Evolutionary conservation across 2,113 vertebrate genomes (phyloP).

Genomic region (Aythya baeri): DNA sequence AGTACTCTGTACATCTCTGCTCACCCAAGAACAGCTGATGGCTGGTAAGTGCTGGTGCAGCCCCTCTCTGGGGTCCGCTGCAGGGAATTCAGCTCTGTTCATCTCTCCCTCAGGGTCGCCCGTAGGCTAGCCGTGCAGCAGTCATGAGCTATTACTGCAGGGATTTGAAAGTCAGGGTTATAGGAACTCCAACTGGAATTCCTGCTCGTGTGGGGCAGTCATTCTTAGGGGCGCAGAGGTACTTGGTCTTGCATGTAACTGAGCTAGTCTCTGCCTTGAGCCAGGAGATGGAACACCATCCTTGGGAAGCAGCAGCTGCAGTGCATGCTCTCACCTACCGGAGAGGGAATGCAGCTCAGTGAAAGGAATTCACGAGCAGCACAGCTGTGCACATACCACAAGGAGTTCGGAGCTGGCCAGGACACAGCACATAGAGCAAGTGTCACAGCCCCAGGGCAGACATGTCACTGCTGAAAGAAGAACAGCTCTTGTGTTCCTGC

Average conservation of each 20-base stretch:
- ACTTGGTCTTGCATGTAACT: background rate
- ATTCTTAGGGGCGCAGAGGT: background rate
- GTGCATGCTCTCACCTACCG: too few species aligned
- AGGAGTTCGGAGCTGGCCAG: background rate
- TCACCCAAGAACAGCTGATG: background rate
- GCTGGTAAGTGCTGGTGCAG: background rate
- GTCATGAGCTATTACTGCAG: background rate
- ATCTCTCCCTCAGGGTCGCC: background rate
- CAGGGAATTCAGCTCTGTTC: fast-evolving
- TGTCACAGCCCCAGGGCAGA: background rate
- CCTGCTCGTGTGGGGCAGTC: background rate
- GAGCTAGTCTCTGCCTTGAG: background rate
- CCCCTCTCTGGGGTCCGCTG: background rate
- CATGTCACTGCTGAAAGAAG: background rate
- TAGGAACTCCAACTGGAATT: background rate
- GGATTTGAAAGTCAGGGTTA: background rate
- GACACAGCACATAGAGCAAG: too few species aligned
- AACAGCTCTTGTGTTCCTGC: background rate
- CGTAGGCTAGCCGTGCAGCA: background rate
- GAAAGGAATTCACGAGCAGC: background rate
- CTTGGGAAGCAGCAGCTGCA: background rate
- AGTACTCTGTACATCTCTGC: background rate
- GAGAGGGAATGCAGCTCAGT: background rate
- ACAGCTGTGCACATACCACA: background rate
- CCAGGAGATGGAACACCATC: too few species aligned